Conservation (phyloP, 2,113 vertebrate genomes). For the Chionodraco myersi region DNA sequence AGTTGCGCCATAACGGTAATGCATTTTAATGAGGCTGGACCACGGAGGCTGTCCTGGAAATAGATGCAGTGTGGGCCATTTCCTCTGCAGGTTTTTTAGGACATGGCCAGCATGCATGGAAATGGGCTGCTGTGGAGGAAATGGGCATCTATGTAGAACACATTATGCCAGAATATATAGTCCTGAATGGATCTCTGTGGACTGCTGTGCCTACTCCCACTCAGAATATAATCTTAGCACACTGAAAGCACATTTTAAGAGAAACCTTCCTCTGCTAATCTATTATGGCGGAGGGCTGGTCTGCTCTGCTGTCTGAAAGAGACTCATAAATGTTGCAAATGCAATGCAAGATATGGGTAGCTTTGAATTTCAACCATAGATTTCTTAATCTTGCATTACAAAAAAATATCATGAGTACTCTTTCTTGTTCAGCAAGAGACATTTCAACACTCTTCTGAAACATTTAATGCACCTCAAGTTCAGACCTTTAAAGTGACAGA, state of each 20-base stretch:
- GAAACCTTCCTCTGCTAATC: conserved; percentile 50
- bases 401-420: conserved; percentile 12
- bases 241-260: conserved; percentile 53
- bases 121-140: conserved; percentile 56
- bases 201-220: conserved; percentile 45
- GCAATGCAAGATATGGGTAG: conserved; percentile 15
- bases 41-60: conserved; percentile 61
- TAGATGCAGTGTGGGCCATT: conserved; percentile 59
- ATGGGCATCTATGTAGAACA: conserved; percentile 54
- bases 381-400: conserved; percentile 47
- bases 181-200: conserved; percentile 50
- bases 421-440: background rate
- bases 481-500: conserved; percentile 35
- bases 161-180: conserved; percentile 50
- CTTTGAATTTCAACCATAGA: conserved; percentile 11
- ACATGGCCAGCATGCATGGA: conserved; percentile 48
- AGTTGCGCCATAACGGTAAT: conserved; percentile 47
- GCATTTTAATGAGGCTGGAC: conserved; percentile 71
- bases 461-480: conserved; percentile 16
- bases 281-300: conserved; percentile 50
- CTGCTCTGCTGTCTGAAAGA: conserved; percentile 21
- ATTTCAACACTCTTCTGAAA: conserved; percentile 34
- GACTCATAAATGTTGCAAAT: conserved; percentile 43
- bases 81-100: conserved; percentile 64
- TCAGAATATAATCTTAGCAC: conserved; percentile 57